Evolutionary conservation across 1,140 invertebrate genomes (phyloP).

Genomic region (Zaprionus camerounensis): DNA sequence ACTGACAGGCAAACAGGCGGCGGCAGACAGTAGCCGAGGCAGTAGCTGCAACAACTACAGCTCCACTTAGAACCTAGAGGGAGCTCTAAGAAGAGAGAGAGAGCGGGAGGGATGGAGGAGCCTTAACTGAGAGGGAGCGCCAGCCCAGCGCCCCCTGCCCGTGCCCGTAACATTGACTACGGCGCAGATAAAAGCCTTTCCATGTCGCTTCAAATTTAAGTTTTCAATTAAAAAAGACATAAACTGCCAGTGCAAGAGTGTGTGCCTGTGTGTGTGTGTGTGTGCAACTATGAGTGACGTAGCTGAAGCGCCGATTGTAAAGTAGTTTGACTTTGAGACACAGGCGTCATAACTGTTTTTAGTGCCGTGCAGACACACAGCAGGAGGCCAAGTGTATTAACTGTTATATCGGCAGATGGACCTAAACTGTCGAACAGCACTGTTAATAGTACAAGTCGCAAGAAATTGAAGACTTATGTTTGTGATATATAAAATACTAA

Average conservation of each 20-base stretch:
- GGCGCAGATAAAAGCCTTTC: constrained; percentile 81
- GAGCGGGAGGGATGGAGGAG: constrained; percentile 40
- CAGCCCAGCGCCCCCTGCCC: constrained; percentile 5
- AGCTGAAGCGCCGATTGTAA: constrained; percentile 58
- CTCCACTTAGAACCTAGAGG: constrained; percentile 51
- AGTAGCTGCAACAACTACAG: constrained; percentile 42
- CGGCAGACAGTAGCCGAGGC: constrained; percentile 57
- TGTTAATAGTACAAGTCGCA: constrained; percentile 9
- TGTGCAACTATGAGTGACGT: constrained; percentile 61
- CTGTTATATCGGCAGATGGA: background rate
- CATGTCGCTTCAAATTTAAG: constrained; percentile 83
- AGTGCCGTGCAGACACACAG: constrained; percentile 56
- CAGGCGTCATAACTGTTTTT: constrained; percentile 74
- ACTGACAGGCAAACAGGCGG: constrained; percentile 68
- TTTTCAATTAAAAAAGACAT: constrained; percentile 83
- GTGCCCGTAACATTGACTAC: constrained; percentile 62
- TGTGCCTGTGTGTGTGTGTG: constrained; percentile 2
- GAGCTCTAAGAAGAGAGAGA: constrained; percentile 14
- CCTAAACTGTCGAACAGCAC: constrained; percentile 6
- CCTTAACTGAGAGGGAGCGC: constrained; percentile 22
- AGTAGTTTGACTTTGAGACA: constrained; percentile 78
- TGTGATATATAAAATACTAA: background rate
- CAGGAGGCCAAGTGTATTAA: constrained; percentile 13
- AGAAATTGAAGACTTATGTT: constrained; percentile 8
- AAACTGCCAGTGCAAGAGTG: constrained; percentile 43